Evolutionary conservation across 1,140 invertebrate genomes (phyloP), one percentile per base, ranked within the genome.

Genomic region (Calephelis virginiensis): DNA sequence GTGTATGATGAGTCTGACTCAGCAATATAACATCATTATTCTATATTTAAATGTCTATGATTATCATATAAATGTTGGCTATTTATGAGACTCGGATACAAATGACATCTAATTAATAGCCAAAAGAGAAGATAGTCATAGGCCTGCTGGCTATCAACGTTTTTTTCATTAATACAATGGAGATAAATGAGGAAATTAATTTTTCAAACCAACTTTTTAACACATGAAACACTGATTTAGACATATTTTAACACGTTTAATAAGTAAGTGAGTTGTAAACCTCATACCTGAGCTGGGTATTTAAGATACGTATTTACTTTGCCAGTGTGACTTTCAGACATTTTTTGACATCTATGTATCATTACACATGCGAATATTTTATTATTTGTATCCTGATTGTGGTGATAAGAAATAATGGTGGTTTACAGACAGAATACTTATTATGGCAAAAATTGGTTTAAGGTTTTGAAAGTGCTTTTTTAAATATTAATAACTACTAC

Each of bases 61-160:
- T 59, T 59, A 59, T 59, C 56, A 59, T 59, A 40, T 59, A 59
- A 40, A 59, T 59, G 56, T 59, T 59, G 28, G 1, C 56, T 28
- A 38, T 13, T 1, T 59, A 59, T 8, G 50, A 38, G 10, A n/a
- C 56, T 59, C 12, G 12, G 56, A 59, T 59, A 59, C 11, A 59
- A 59, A 59, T 17, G 56, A 59, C 53, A 37, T 37, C 28, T 28
- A 12, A 56, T 56, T 56, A 56, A 56, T 56, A 28, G 37, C 53
- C 28, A 28, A 37, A 56, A 56, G 53, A 56, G 53, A 56, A 17
- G 17, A 12, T 56, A 56, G 53, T 56, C 50, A 56, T 17, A 28
- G 12, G 10, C 14, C 53, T 17, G 17, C 28, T 6, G 53, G 14
- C 53, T 56, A 28, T 28, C 28, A 56, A 17, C 12, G 37, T 56